Evolutionary conservation across 2,113 vertebrate genomes (phyloP), one percentile per base, ranked within the genome.

Genomic region (Eurystomus gularis): DNA sequence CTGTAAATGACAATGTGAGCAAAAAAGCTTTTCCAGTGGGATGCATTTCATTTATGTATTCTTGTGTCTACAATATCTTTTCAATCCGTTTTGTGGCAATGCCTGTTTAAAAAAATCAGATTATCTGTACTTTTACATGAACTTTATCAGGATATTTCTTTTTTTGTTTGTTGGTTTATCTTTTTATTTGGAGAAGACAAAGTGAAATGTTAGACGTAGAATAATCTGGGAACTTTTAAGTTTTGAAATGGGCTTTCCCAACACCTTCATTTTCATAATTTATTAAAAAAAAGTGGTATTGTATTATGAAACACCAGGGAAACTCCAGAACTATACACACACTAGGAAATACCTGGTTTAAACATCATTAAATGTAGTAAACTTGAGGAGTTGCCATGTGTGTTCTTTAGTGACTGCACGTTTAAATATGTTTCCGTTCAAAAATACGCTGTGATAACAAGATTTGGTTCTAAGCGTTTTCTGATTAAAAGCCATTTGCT

Each of bases 1-100:
- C 98, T 96, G 94, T 98, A 98, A 98, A 98, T 98, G 98, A 98
- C 98, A 98, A 97, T 97, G 98, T 94, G 98, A 97, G 97, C 96
- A 97, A 98, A 98, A 97, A 98, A 96, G 97, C 97, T 97, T 98
- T 98, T 98, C 98, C 97, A 95, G 98, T 96, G 97, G 97, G 98
- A 98, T 98, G 97, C 97, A 87, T 98, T 98, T 98, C 98, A 94
- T 97, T 98, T 98, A 97, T 97, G 97, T 86, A 80, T 86, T 94
- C 97, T 81, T 95, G 93, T 95, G 61, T 86, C 91, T 85, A 93
- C 97, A 78, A 40, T 86, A 96, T 95, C 97, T 94, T 86, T 91
- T 96, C 97, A 90, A 91, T 96, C 81, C 64, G 1, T 97, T 98
- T 97, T 97, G 97, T 97, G 97, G 97, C 97, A 97, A 95, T 96